phyloP scores from a whole-genome alignment of 2,888 invertebrate species.

The Syritta pipiens region DNA sequence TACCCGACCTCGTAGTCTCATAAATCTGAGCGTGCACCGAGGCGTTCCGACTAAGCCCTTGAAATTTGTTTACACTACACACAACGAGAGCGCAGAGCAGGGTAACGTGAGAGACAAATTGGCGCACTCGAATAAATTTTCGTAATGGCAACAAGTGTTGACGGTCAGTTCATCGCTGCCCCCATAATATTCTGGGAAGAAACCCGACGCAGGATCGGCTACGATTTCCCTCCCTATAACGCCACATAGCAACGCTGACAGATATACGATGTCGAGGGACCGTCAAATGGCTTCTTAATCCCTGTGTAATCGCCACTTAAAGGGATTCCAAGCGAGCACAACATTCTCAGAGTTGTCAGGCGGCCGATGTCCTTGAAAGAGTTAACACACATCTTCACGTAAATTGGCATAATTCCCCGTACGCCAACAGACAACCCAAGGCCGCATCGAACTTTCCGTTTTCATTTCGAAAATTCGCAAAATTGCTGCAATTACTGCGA shows the following conservation, averaged over 20 bases:
- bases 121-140: slow-evolving; percentile 67
- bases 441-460: slow-evolving; percentile 31
- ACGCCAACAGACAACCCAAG: slow-evolving; percentile 19
- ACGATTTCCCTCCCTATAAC: slow-evolving; percentile 54
- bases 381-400: slow-evolving; percentile 39
- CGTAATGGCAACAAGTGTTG: slow-evolving; percentile 67
- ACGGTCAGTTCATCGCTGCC: slow-evolving; percentile 41
- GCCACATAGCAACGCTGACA: slow-evolving; percentile 61
- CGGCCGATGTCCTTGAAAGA: slow-evolving; percentile 43
- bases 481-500: slow-evolving; percentile 25
- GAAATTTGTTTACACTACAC: slow-evolving; percentile 68
- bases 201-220: slow-evolving; percentile 24
- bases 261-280: slow-evolving; percentile 48
- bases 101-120: slow-evolving; percentile 68
- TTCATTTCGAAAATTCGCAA: slow-evolving; percentile 32
- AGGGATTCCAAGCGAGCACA: slow-evolving; percentile 7
- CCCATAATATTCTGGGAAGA: slow-evolving; percentile 62
- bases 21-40: slow-evolving; percentile 58
- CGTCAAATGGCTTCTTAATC: slow-evolving; percentile 59
- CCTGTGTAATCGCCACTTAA: slow-evolving; percentile 41
- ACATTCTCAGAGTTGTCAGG: background rate
- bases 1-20: slow-evolving; percentile 65
- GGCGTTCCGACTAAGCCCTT: slow-evolving; percentile 68
- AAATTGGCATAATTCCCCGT: slow-evolving; percentile 28
- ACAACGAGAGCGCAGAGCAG: slow-evolving; percentile 11